A percentile compares a stretch with the other conserved stretches of the same genome.
phyloP scores from a whole-genome alignment of 2,888 invertebrate genomes.

The Omphaloscelis lunosa region DNA sequence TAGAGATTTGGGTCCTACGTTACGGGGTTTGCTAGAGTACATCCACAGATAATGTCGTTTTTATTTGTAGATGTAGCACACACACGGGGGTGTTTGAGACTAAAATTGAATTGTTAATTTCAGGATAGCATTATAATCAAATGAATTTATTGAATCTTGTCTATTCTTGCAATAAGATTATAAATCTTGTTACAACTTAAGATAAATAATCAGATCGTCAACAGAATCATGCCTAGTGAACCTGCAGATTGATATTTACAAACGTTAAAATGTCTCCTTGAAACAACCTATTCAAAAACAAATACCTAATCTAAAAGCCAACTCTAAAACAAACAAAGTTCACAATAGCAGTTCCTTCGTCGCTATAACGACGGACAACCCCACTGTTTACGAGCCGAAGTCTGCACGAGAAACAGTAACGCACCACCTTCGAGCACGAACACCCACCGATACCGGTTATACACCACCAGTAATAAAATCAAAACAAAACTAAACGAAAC shows the following conservation, averaged over 20 bases:
- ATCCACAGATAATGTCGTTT: too few species aligned
- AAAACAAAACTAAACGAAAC: constrained; percentile 62
- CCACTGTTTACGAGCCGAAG: constrained; percentile 90
- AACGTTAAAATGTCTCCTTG: background rate
- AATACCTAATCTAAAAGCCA: constrained; percentile 68
- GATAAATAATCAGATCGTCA: background rate
- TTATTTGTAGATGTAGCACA: too few species aligned
- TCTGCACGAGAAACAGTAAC: constrained; percentile 90
- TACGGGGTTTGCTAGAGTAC: fast-evolving
- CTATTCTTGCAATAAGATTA: background rate
- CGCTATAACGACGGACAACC: constrained; percentile 90
- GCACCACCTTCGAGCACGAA: constrained; percentile 88
- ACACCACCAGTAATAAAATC: constrained; percentile 60
- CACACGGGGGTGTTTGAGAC: background rate
- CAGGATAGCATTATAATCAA: background rate
- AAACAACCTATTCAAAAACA: constrained; percentile 13
- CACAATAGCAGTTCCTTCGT: constrained; percentile 89
- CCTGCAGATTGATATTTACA: background rate
- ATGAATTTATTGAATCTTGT: background rate
- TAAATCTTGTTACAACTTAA: background rate
- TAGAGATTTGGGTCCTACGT: too few species aligned
- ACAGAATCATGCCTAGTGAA: background rate
- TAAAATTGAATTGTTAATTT: background rate
- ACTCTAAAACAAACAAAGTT: constrained; percentile 80
- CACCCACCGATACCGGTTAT: constrained; percentile 76